Conservation (phyloP, 2,113 vertebrate genomes). For the Toxotes jaculatrix region DNA sequence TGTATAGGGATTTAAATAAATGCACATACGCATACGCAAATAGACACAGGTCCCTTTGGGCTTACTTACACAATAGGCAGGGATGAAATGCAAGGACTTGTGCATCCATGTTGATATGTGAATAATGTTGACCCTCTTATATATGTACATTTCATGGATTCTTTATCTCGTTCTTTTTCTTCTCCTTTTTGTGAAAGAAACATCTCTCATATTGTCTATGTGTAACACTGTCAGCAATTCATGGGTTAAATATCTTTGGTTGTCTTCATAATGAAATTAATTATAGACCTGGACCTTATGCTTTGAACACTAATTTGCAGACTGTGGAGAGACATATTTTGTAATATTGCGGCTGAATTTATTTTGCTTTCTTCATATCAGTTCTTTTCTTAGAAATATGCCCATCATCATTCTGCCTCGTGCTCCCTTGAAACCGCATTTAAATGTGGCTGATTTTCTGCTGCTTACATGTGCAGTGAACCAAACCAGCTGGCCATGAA, state of each 20-base stretch:
- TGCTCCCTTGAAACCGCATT: conserved; percentile 53
- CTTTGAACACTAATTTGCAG: conserved; percentile 21
- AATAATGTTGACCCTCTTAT: conserved; percentile 33
- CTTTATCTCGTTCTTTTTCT: background rate
- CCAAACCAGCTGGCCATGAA: conserved; percentile 47
- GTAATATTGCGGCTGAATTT: conserved; percentile 14
- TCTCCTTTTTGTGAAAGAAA: background rate
- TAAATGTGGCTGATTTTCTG: conserved; percentile 53
- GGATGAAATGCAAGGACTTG: conserved; percentile 3
- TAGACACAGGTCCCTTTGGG: conserved; percentile 55
- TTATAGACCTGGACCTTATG: background rate
- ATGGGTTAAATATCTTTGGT: conserved; percentile 12
- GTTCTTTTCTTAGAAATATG: conserved; percentile 33
- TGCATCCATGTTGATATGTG: conserved; percentile 15
- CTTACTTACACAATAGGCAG: conserved; percentile 52
- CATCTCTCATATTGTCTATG: background rate
- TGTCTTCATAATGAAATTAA: background rate
- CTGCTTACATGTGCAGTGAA: conserved; percentile 63
- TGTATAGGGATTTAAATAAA: background rate
- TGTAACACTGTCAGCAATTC: background rate
- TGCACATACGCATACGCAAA: background rate
- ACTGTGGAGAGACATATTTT: background rate
- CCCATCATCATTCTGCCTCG: conserved; percentile 44
- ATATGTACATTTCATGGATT: background rate
- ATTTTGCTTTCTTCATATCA: conserved; percentile 4